phyloP scores from a whole-genome alignment of 2,888 invertebrate species.

The Neoitamus cyanurus region DNA sequence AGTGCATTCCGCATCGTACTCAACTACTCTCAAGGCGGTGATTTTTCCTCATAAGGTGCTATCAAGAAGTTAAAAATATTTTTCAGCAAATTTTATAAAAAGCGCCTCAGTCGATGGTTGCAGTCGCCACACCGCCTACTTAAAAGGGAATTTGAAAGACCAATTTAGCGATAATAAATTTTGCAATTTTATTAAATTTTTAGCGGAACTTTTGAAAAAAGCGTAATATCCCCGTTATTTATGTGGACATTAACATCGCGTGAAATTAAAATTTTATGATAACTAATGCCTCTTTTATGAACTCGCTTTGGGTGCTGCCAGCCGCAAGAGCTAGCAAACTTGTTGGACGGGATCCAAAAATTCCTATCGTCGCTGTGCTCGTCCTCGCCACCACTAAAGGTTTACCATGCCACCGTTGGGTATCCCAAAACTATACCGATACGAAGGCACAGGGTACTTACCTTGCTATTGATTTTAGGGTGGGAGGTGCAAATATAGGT shows the following conservation, averaged over 20 bases:
- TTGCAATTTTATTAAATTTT: not conserved
- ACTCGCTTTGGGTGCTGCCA: not conserved
- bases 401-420: not conserved
- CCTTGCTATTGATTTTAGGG: not conserved
- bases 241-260: slow-evolving; percentile 14
- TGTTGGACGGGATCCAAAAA: slow-evolving; percentile 3
- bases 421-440: not conserved
- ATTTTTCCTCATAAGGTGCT: not conserved
- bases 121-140: not conserved
- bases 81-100: not conserved
- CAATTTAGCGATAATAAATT: not conserved
- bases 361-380: not conserved
- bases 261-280: slow-evolving; percentile 15
- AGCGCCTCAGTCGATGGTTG: not conserved
- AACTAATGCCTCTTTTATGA: slow-evolving; percentile 24
- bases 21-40: not conserved
- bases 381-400: not conserved
- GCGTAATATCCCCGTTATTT: not conserved
- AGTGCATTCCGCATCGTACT: not conserved
- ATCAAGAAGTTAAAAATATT: not conserved
- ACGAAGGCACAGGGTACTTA: not conserved
- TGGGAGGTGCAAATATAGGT: not conserved
- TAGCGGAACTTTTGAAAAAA: not conserved
- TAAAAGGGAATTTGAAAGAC: not conserved
- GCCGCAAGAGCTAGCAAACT: not conserved